These are phyloP conservation scores for Apodemia zela DNA, from an alignment of 2,888 invertebrate genomes.

Conservation along the genomic window DNA sequence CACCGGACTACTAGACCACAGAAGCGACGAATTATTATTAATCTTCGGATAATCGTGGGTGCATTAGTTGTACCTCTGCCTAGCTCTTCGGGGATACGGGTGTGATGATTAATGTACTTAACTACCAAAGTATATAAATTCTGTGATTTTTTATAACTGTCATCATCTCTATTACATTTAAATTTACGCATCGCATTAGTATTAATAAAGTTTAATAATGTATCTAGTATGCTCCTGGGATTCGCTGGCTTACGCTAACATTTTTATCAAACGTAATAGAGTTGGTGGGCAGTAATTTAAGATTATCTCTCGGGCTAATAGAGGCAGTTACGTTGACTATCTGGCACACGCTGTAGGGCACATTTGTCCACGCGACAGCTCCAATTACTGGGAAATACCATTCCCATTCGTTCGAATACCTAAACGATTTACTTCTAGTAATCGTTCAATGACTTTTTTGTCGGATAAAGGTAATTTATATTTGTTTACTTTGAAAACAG, in stretches of 20 bases:
- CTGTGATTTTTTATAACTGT: no score
- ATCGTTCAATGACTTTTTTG: conserved; percentile 14
- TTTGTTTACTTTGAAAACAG: background rate
- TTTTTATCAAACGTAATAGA: conserved; percentile 8
- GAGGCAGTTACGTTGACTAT: conserved; percentile 64
- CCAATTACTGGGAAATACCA: conserved; percentile 68
- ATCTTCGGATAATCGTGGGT: no score
- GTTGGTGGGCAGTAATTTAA: conserved; percentile 28
- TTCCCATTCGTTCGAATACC: conserved; percentile 43
- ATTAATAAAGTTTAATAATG: background rate
- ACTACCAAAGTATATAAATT: no score
- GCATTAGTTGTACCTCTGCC: no score
- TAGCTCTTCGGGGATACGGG: no score
- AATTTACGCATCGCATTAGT: background rate
- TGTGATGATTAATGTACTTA: no score
- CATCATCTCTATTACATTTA: no score
- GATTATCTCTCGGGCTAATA: conserved; percentile 46
- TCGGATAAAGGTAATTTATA: background rate
- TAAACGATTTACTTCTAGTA: conserved; percentile 36
- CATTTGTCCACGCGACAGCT: conserved; percentile 71
- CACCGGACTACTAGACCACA: no score
- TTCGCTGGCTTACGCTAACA: background rate
- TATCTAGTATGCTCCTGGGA: background rate
- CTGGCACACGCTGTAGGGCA: conserved; percentile 58
- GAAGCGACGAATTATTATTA: no score